These are phyloP conservation scores for Coregonus ussuriensis DNA, from an alignment of 2,797 vertebrate genomes.

Conservation along the genomic window DNA sequence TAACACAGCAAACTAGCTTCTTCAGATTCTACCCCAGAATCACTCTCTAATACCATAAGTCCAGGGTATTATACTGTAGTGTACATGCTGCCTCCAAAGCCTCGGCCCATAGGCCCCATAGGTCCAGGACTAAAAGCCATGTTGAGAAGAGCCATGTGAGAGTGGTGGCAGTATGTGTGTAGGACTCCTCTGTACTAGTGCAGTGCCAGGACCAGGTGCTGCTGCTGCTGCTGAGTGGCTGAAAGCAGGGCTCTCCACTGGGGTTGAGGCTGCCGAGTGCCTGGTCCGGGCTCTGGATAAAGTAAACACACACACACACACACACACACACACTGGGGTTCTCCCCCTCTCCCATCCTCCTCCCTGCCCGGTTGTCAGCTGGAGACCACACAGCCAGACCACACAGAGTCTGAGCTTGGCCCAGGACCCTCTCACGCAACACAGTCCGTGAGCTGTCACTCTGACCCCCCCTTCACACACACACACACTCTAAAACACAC, in stretches of 20 bases:
- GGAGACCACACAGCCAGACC: conserved; percentile 97
- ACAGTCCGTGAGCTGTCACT: conserved; percentile 82
- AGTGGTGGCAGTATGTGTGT: conserved; percentile 48
- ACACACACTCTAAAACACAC: conserved; percentile 10
- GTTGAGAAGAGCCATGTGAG: conserved; percentile 57
- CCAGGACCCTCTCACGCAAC: conserved; percentile 88
- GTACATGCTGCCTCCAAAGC: neutral
- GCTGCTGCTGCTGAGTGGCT: conserved; percentile 54
- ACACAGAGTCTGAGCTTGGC: conserved; percentile 81
- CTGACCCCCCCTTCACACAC: conserved; percentile 43
- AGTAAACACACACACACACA: conserved; percentile 65
- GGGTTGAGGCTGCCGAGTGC: conserved; percentile 62
- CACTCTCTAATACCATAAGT: neutral
- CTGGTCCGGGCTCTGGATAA: conserved; percentile 68
- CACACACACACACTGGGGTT: conserved; percentile 32
- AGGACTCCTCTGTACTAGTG: conserved; percentile 37
- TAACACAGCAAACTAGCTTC: neutral
- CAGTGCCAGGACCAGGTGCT: conserved; percentile 34
- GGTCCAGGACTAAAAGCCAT: conserved; percentile 44
- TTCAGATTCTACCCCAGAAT: neutral
- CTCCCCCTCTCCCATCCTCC: conserved; percentile 63
- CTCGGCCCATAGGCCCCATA: neutral
- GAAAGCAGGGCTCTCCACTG: conserved; percentile 62
- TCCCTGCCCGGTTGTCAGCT: conserved; percentile 75
- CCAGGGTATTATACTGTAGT: neutral